Conservation (phyloP, 2,888 invertebrate species). For the Agrochola lota region DNA sequence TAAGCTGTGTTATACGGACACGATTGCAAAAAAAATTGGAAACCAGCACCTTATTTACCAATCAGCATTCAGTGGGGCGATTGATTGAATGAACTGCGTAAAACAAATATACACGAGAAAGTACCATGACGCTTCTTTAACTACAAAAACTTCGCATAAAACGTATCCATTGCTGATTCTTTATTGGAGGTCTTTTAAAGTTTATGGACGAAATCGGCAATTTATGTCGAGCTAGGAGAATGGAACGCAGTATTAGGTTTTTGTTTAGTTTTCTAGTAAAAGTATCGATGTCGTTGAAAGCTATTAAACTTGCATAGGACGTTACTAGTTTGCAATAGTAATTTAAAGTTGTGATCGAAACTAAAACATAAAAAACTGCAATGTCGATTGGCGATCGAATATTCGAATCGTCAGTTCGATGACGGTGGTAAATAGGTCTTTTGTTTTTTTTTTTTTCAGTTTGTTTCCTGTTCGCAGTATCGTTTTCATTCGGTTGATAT, state of each 20-base stretch:
- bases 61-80: constrained; percentile 82
- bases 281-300: constrained; percentile 69
- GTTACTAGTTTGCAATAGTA: constrained; percentile 79
- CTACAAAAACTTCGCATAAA: background rate
- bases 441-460: constrained; percentile 31
- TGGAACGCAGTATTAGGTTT: background rate
- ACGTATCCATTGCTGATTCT: constrained; percentile 17
- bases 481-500: constrained; percentile 41
- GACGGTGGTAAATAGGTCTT: constrained; percentile 18
- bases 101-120: constrained; percentile 72
- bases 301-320: constrained; percentile 80
- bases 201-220: background rate
- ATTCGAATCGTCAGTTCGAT: constrained; percentile 49
- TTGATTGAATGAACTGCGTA: constrained; percentile 82
- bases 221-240: background rate
- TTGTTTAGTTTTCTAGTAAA: constrained; percentile 30
- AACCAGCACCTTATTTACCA: constrained; percentile 80
- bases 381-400: constrained; percentile 58
- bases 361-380: constrained; percentile 76
- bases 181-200: rapidly evolving
- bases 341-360: constrained; percentile 83
- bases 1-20: constrained; percentile 72
- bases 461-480: constrained; percentile 26
- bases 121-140: constrained; percentile 38
- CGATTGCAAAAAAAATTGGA: constrained; percentile 71